Base-by-base conservation (phyloP, 2,113 vertebrate genomes). In the Ciconia boyciana region DNA sequence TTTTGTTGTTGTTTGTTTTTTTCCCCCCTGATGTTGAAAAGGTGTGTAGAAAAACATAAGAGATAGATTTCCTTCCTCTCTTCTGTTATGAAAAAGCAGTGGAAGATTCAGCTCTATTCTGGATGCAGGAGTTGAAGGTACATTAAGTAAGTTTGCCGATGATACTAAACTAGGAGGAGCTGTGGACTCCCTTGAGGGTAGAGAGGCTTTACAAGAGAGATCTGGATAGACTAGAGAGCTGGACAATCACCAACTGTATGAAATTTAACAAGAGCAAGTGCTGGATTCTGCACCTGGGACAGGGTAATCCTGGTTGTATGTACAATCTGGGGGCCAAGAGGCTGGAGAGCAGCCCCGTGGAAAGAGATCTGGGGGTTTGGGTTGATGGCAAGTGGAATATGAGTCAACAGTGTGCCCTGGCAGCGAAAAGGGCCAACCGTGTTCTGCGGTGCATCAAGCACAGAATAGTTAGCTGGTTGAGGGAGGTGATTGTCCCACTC, bases 401-500 rank as follows among this genome's bases (percentile, higher is more conserved):
- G 13, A n/a, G 26, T 19, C 36, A 71, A 3, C 22, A 46, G 19
- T 4, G 10, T 72, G 36, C 32, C 26, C 36, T 51, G 19, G 21
- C 22, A 79, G 22, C 36, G 19, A 29, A 36, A 58, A 71, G 36
- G 22, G 36, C 32, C 28, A 58, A 7, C 32, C 2, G 1, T 8
- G 7, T 64, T 31, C 43, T 57, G 28, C 22, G 5, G 7, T n/a
- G 13, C 44, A 18, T 21, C 74, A 52, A n/a, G 19, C 8, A 41
- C 66, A 71, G 29, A 5, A 32, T 16, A 15, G 19, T 7, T 39
- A 34, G 13, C 57, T 0, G 0, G 41, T 29, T 3, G 2, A 28
- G 29, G 29, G 15, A 57, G 43, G 21, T 10, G 10, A 60, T 57
- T 51, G 14, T 78, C 34, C 13, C 20, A 13, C 24, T 68, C 46